A percentile compares a stretch with the other conserved stretches of the same genome.
Evolutionary conservation across 2,113 vertebrate species (phyloP).

Genomic region (Sinosuthora webbiana): DNA sequence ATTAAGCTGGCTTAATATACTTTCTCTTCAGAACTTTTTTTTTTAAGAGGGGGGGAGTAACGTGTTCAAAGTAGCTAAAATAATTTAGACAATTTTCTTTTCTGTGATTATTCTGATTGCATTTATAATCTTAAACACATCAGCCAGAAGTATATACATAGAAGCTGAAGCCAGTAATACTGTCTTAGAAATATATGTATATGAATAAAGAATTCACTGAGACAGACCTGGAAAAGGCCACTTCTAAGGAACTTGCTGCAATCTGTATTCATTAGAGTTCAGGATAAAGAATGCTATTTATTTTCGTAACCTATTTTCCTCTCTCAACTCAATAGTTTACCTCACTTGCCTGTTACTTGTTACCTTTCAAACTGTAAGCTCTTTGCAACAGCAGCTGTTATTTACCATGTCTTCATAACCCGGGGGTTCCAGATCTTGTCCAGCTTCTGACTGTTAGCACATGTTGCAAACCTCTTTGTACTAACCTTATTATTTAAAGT

Average conservation of each 20-base stretch:
- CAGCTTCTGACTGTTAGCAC: not conserved
- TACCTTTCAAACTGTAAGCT: not conserved
- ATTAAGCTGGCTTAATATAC: slow-evolving; percentile 53
- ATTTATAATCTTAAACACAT: not conserved
- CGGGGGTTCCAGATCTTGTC: not conserved
- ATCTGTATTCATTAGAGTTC: not conserved
- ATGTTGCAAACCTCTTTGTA: not conserved
- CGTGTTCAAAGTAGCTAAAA: not conserved
- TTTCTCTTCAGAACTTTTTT: not conserved
- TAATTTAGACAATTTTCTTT: not conserved
- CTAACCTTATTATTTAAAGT: slow-evolving; percentile 39
- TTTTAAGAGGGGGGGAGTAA: rapidly evolving
- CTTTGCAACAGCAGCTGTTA: not conserved
- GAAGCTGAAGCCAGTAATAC: not conserved
- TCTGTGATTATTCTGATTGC: not conserved
- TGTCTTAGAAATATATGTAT: not conserved
- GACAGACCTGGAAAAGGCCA: not conserved
- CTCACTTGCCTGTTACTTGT: not conserved
- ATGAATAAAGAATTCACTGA: slow-evolving; percentile 1
- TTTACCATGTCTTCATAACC: not conserved
- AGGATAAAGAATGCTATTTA: slow-evolving; percentile 41
- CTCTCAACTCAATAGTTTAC: not conserved
- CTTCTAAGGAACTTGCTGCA: not conserved
- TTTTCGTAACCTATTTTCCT: not conserved
- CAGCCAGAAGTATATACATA: not conserved